Percentiles rank a stretch among this genome's conserved stretches.
phyloP scores from a whole-genome alignment of 1,140 invertebrate genomes.

The Atopsyche davidsoni region DNA sequence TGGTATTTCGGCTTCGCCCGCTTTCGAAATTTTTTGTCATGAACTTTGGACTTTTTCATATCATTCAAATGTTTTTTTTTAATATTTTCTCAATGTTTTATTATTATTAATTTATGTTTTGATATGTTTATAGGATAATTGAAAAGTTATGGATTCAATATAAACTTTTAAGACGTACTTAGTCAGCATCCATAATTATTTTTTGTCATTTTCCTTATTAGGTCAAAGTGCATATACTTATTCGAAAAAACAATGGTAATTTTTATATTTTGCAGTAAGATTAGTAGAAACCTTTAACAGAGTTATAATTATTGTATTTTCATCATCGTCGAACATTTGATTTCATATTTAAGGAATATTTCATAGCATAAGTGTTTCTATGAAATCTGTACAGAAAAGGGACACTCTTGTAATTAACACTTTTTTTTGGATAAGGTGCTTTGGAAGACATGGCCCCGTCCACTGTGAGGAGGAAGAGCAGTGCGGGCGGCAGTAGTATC shows the following conservation, averaged over 20 bases:
- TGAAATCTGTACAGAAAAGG: not conserved
- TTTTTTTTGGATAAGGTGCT: constrained; percentile 41
- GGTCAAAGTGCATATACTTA: not conserved
- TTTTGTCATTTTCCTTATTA: not conserved
- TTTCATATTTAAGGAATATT: not conserved
- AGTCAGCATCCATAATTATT: too few species aligned
- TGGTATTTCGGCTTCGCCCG: constrained; percentile 2
- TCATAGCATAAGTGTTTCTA: not conserved
- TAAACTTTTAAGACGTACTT: too few species aligned
- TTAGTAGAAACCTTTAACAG: not conserved
- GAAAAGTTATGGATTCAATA: too few species aligned
- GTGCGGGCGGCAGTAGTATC: constrained; percentile 26
- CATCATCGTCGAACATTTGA: not conserved
- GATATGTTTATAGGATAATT: too few species aligned
- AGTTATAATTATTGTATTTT: not conserved
- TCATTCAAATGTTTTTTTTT: not conserved
- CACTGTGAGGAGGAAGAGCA: constrained; percentile 32
- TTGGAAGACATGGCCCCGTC: constrained; percentile 49
- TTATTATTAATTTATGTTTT: not conserved
- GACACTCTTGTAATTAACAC: not conserved
- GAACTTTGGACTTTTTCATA: not conserved
- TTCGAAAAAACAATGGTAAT: not conserved
- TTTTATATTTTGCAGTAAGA: not conserved
- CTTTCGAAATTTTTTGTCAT: not conserved
- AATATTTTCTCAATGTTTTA: not conserved